Conservation (phyloP, 2,797 vertebrate species). For the Oreortyx pictus region DNA sequence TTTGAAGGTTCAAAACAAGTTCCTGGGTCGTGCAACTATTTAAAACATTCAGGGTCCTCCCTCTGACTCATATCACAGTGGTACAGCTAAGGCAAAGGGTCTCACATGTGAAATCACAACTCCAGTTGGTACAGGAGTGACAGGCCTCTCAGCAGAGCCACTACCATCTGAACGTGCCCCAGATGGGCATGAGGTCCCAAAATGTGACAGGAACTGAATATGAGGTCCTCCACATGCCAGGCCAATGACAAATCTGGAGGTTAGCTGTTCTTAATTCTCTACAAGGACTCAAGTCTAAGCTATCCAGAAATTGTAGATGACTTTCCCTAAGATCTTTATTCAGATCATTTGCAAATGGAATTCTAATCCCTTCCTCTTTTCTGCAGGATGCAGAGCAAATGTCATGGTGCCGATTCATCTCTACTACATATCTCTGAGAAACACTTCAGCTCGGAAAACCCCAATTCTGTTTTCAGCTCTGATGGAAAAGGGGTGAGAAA, state of each 20-base stretch:
- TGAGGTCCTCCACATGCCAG: neutral
- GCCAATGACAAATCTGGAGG: neutral
- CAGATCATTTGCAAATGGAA: neutral
- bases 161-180: too few species aligned
- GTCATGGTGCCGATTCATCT: neutral
- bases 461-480: neutral
- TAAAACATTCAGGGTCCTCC: neutral
- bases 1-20: neutral
- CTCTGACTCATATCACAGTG: neutral
- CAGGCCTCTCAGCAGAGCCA: neutral
- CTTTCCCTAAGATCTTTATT: neutral
- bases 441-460: neutral
- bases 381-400: neutral
- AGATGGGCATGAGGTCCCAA: too few species aligned
- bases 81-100: neutral
- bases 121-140: neutral
- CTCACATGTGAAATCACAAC: neutral
- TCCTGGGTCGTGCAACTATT: neutral
- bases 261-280: neutral
- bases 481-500: conserved; percentile 16
- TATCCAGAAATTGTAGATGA: neutral
- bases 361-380: neutral
- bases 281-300: neutral
- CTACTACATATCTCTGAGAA: neutral
- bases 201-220: neutral